Conservation (phyloP, 1,140 invertebrate species). For the Oryzaephilus surinamensis region DNA sequence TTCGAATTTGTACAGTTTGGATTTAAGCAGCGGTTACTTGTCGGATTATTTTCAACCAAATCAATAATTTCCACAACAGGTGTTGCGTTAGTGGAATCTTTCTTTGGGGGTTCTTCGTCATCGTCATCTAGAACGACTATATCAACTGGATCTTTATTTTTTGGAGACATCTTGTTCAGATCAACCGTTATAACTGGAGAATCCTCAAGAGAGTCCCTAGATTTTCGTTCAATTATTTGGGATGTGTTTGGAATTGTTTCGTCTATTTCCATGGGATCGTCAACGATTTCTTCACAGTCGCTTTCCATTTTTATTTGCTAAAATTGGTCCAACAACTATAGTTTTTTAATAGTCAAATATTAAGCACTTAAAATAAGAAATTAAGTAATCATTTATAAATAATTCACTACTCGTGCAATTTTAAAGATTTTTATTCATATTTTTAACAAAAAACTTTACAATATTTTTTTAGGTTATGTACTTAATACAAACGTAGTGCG, state of each 20-base stretch:
- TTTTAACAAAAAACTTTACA: too few species aligned
- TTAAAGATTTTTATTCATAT: too few species aligned
- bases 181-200: constrained; percentile 2
- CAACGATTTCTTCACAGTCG: constrained; percentile 11
- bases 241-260: constrained; percentile 21
- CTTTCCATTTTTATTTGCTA: too few species aligned
- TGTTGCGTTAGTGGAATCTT: background rate
- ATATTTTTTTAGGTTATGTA: too few species aligned
- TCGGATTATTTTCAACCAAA: constrained; percentile 22
- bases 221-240: constrained; percentile 22
- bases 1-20: constrained; percentile 39
- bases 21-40: constrained; percentile 42
- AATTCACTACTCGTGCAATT: too few species aligned
- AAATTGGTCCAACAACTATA: too few species aligned
- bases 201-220: too few species aligned
- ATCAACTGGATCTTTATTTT: constrained; percentile 2
- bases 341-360: too few species aligned
- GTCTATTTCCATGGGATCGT: constrained; percentile 31
- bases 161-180: background rate
- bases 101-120: constrained; percentile 6
- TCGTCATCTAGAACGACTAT: constrained; percentile 17
- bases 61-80: constrained; percentile 23
- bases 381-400: too few species aligned
- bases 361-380: too few species aligned
- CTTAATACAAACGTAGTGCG: too few species aligned